Conservation (phyloP, 1,140 invertebrate species). For the Neelides sp. region DNA sequence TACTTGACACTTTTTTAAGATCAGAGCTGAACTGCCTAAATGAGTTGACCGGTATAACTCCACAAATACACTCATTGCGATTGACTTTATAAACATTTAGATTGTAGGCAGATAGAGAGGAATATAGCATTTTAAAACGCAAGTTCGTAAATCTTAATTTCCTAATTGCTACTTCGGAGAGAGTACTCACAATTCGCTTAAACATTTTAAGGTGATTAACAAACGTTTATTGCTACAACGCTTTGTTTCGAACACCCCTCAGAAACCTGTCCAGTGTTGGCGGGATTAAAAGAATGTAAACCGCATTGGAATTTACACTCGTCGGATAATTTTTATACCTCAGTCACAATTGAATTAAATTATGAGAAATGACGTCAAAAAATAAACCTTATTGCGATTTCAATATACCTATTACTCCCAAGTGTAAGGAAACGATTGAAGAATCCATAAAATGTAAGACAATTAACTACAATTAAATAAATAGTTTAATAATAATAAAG, state of each 20-base stretch:
- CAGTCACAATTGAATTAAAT: background rate
- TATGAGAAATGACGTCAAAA: background rate
- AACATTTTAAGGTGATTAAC: too few species aligned
- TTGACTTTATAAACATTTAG: too few species aligned
- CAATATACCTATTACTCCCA: constrained; percentile 23
- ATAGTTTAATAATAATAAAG: background rate
- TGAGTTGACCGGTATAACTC: too few species aligned
- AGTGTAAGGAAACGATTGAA: constrained; percentile 12
- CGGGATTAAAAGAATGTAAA: background rate
- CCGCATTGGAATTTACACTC: background rate
- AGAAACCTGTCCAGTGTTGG: background rate
- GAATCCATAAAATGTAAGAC: constrained; percentile 23
- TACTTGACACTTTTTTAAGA: too few species aligned
- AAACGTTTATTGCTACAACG: too few species aligned
- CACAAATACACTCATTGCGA: too few species aligned
- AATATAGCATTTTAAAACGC: too few species aligned
- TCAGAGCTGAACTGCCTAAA: too few species aligned
- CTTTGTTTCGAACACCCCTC: too few species aligned
- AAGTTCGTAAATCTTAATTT: too few species aligned
- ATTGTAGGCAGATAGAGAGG: too few species aligned
- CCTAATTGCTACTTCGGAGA: background rate
- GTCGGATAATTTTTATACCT: too few species aligned
- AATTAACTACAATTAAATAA: background rate
- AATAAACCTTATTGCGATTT: constrained; percentile 17
- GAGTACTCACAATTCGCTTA: background rate